Percentiles rank a stretch among this genome's conserved stretches.
These are phyloP conservation scores for Tetheella fluctuosa DNA, from an alignment of 2,888 invertebrate species.

Conservation along the genomic window DNA sequence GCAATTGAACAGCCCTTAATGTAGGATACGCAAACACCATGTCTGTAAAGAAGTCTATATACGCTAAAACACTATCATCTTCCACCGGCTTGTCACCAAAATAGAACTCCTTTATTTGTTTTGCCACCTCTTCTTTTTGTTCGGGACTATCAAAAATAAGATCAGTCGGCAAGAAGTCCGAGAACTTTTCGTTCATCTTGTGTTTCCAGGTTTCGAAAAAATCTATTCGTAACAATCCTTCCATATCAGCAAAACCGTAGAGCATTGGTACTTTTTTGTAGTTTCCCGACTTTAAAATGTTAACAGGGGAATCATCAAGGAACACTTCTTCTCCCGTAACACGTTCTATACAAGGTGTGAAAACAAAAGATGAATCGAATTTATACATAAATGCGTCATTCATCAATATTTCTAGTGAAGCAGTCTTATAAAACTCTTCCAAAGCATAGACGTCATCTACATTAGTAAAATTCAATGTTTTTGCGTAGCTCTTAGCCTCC, in stretches of 20 bases:
- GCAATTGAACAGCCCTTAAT: conserved; percentile 37
- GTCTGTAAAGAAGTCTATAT: conserved; percentile 49
- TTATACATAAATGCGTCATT: conserved; percentile 27
- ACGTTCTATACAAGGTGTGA: conserved; percentile 13
- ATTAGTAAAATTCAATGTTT: conserved; percentile 35
- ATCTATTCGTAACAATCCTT: conserved; percentile 46
- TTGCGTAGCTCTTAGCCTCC: conserved; percentile 45
- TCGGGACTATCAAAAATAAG: conserved; percentile 42
- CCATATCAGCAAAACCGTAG: conserved; percentile 59
- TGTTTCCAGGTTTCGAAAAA: conserved; percentile 46
- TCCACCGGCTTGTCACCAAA: conserved; percentile 42
- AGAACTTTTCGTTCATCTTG: conserved; percentile 58
- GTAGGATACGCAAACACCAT: conserved; percentile 38
- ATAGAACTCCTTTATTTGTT: conserved; percentile 47
- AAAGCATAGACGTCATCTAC: conserved; percentile 46
- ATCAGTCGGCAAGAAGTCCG: conserved; percentile 58
- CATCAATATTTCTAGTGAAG: conserved; percentile 38
- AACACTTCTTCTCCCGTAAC: conserved; percentile 42
- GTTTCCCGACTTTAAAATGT: conserved; percentile 43
- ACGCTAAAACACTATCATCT: conserved; percentile 38
- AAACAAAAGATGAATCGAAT: conserved; percentile 33
- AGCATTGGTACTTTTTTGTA: conserved; percentile 51
- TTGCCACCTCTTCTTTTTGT: conserved; percentile 43
- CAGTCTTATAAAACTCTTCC: conserved; percentile 52
- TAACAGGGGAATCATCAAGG: conserved; percentile 47